Conservation (phyloP, 2,888 invertebrate genomes). For the Xylota sylvarum region DNA sequence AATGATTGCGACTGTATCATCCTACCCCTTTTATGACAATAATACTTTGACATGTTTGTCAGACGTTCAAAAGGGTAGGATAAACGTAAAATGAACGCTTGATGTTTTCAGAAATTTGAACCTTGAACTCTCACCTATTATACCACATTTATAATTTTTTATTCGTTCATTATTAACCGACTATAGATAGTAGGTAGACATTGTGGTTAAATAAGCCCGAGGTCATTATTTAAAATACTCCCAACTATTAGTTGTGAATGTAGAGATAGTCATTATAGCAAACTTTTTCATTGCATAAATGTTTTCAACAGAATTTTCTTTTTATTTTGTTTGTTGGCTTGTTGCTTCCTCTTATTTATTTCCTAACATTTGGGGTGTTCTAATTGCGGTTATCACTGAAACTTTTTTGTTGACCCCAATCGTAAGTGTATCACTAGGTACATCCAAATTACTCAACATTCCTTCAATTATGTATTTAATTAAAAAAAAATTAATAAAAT, state of each 20-base stretch:
- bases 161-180: neutral
- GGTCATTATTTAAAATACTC: neutral
- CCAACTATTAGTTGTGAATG: neutral
- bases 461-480: neutral
- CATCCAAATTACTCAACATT: constrained; percentile 1
- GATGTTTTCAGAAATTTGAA: too few relatives aligned
- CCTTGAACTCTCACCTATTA: too few relatives aligned
- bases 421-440: constrained; percentile 34
- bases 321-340: neutral
- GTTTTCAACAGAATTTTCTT: neutral
- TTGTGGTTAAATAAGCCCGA: neutral
- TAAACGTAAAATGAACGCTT: too few relatives aligned
- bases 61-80: too few relatives aligned
- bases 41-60: too few relatives aligned
- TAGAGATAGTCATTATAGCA: neutral
- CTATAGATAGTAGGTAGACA: neutral
- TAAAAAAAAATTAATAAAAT: neutral
- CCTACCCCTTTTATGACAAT: too few relatives aligned
- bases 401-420: constrained; percentile 31
- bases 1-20: too few relatives aligned
- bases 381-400: constrained; percentile 39
- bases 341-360: constrained; percentile 28
- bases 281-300: constrained; percentile 2
- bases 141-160: too few relatives aligned
- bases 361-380: constrained; percentile 35